Evolutionary conservation across 1,140 invertebrate genomes (phyloP), one percentile per base, ranked within the genome.

Genomic region (Microplitis demolitor): DNA sequence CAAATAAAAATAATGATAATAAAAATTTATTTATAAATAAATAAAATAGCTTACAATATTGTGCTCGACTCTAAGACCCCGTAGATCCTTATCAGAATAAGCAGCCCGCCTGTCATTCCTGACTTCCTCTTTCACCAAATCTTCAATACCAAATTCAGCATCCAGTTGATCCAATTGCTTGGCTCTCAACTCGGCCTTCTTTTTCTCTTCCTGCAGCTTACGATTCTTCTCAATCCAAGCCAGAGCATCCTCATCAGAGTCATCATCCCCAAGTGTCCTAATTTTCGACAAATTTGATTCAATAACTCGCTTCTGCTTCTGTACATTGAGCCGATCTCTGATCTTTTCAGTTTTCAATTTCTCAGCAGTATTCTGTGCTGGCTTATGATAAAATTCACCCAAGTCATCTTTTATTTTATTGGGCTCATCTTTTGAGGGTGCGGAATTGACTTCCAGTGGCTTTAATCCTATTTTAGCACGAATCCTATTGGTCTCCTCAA

Each of bases 161-260:
- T 99, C 98, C 87, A 99, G 90, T 85, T 98, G 96, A 85, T 98
- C 96, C 75, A 98, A 85, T 88, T 95, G 90, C 87, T 97, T 97
- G 51, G 96, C 96, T 82, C 94, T 92, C 84, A 95, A 93, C 61
- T 94, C 93, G 13, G 97, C 97, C 80, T 95, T 92, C 74, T 92
- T 91, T 75, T 94, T 96, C 77, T 97, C 94, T 77, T 93, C 90
- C 16, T 94, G 90, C 13, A 95, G 85, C 69, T 92, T 90, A 37
- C 96, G 90, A 76, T 89, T 95, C 80, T 93, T 96, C 77, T 91
- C 87, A 9, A 99, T 93, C 97, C 97, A 99, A 51, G 88, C 88
- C 14, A 84, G 78, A 0, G 92, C 89, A 81, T 93, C 91, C 74
- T 93, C 92, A 51, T 92, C 92, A 39, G 93, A 93, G 75, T 95